Conservation (phyloP, 2,113 vertebrate genomes). For the Brienomyrus longianalis region DNA sequence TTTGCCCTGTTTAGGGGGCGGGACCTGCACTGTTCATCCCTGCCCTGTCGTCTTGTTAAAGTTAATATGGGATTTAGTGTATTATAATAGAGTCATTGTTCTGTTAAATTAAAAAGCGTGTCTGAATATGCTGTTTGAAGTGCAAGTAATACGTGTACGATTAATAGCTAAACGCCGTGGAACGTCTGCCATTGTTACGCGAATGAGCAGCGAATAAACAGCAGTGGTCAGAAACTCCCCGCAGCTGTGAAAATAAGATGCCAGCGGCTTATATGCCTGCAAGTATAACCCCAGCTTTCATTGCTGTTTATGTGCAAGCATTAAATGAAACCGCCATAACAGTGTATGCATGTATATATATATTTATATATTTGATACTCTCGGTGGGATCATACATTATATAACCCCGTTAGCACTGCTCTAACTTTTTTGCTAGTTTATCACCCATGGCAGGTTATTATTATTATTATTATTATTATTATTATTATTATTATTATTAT, state of each 20-base stretch:
- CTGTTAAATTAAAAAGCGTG: background rate
- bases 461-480: background rate
- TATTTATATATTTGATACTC: background rate
- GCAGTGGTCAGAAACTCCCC: background rate
- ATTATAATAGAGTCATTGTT: background rate
- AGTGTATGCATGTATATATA: no score
- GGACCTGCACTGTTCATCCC: background rate
- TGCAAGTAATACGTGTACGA: background rate
- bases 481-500: background rate
- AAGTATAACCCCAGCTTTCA: background rate
- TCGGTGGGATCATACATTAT: background rate
- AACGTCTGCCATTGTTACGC: background rate
- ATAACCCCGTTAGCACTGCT: background rate
- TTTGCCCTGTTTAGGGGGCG: background rate
- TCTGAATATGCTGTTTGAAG: background rate
- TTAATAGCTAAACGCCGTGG: background rate
- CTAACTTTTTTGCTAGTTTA: background rate
- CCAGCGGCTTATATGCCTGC: background rate
- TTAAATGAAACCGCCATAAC: background rate
- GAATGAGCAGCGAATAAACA: background rate
- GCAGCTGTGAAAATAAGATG: conserved; percentile 2
- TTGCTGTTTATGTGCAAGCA: background rate
- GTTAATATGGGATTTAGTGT: background rate
- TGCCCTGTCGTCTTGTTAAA: background rate
- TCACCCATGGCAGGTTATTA: background rate